Base-by-base conservation (phyloP, 1,140 invertebrate species). In the Aricia agestis region DNA sequence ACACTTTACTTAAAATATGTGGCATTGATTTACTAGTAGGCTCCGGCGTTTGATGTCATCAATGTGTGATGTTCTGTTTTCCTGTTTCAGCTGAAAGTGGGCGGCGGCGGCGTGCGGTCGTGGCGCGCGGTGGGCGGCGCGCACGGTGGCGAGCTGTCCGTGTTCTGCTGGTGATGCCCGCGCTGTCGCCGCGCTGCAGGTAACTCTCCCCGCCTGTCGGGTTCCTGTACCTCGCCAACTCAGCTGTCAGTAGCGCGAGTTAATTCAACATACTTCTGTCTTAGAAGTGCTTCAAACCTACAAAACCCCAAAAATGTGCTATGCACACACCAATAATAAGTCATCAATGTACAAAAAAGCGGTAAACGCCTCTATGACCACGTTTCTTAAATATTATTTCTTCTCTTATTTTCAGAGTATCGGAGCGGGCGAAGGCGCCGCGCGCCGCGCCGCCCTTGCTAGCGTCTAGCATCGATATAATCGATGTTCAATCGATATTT, bases 131-230 rank as follows among this genome's bases (percentile, higher is more conserved):
- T 90, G 75, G 93, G 93, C 77, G 93, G 92, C 72, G 94, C 94
- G 81, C 94, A 94, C 83, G 94, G 94, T 71, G 95, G 94, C 52
- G 95, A 95, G 86, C 92, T 95, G 72, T 95, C 95, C 72, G 94
- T 96, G 57, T 95, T 94, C 86, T 95, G 95, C 86, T 96, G 95
- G 95, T 95, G 94, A 95, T 78, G 76, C 76, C 73, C 19, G 36
- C 42, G 41, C 19, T 52, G 63, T 61, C 66, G 68, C 25, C 74
- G 42, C 63, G 69, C 42, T 65, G 31, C 71, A 70, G 68, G 68
- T 73, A 69, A 52, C 65, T 63, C 3, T 18, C 45, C 2, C 45
- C 36, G 5, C 36, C 36, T 7, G 36, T 9, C 45, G 13, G 6
- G 10, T 52, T 52, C 1, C 15, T n/a, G 19, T 59, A 19, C 31